phyloP scores from a whole-genome alignment of 2,888 invertebrate species.

The Tigriopus californicus region DNA sequence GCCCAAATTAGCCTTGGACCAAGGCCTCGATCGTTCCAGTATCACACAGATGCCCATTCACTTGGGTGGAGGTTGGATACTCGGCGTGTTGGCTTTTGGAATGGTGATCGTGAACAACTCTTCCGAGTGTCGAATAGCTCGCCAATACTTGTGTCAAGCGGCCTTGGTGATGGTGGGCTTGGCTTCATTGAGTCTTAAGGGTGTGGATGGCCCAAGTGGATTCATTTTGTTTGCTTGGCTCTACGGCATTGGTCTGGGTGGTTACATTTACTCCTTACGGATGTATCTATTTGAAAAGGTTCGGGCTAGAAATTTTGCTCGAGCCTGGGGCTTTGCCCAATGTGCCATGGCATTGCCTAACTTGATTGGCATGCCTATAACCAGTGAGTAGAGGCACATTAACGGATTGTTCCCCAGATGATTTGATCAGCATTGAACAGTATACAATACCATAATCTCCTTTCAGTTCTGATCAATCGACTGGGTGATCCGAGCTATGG shows the following conservation, averaged over 20 bases:
- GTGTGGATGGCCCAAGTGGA: slow-evolving; percentile 65
- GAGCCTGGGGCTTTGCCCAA: slow-evolving; percentile 75
- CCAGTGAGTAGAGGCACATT: slow-evolving; percentile 23
- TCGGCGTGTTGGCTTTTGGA: slow-evolving; percentile 60
- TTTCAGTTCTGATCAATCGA: too few species aligned
- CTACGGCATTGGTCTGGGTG: slow-evolving; percentile 65
- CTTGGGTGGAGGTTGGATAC: slow-evolving; percentile 63
- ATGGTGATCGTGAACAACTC: slow-evolving; percentile 54
- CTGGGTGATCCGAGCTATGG: too few species aligned
- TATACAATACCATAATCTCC: too few species aligned
- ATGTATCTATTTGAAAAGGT: slow-evolving; percentile 72
- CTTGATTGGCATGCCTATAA: slow-evolving; percentile 64
- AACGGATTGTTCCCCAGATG: too few species aligned
- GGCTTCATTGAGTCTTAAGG: slow-evolving; percentile 35
- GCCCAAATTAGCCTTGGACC: slow-evolving; percentile 63
- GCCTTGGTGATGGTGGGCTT: slow-evolving; percentile 38
- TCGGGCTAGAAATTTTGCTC: slow-evolving; percentile 60
- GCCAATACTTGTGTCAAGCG: slow-evolving; percentile 60
- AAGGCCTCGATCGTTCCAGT: slow-evolving; percentile 61
- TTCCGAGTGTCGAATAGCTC: slow-evolving; percentile 59
- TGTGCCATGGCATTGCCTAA: slow-evolving; percentile 70
- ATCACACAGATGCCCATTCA: slow-evolving; percentile 61
- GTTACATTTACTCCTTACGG: slow-evolving; percentile 63
- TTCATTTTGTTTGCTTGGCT: slow-evolving; percentile 66
- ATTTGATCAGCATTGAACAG: too few species aligned